Evolutionary conservation across 2,888 invertebrate species (phyloP).

Genomic region (Nomada goodeniana): DNA sequence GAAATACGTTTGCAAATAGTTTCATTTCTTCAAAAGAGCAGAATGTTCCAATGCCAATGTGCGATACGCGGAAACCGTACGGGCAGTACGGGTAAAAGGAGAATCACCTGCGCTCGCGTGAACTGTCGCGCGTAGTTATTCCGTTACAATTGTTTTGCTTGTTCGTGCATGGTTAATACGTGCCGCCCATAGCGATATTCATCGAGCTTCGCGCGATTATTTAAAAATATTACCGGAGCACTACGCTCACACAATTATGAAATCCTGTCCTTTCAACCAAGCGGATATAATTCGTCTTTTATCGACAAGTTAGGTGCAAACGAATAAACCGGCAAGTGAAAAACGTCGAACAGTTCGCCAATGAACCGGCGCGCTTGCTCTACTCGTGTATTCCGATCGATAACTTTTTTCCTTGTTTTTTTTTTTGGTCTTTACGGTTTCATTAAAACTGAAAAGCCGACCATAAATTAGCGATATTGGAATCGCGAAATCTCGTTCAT

Average conservation of each 20-base stretch:
- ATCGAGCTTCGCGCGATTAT: not conserved
- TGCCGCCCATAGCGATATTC: not conserved
- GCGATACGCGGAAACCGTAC: no score
- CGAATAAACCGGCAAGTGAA: constrained; percentile 8
- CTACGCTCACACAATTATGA: not conserved
- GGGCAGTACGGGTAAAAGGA: not conserved
- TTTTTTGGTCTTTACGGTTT: constrained; percentile 17
- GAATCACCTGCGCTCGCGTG: not conserved
- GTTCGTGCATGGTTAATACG: not conserved
- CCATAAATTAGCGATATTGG: constrained; percentile 56
- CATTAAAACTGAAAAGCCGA: constrained; percentile 29
- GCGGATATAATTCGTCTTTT: constrained; percentile 8
- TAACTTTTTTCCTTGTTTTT: not conserved
- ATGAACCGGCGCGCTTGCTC: not conserved
- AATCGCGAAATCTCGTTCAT: constrained; percentile 45
- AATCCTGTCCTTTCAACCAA: not conserved
- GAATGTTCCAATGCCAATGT: not conserved
- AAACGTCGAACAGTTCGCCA: constrained; percentile 22
- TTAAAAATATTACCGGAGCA: not conserved
- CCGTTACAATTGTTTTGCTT: constrained; percentile 2
- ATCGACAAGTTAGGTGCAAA: not conserved
- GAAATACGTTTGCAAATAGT: not conserved
- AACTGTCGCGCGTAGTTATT: not conserved
- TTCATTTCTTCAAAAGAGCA: not conserved
- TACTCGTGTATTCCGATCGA: not conserved